Evolutionary conservation across 2,113 vertebrate genomes (phyloP), one percentile per base, ranked within the genome.

Genomic region (Heterotilapia buettikoferi): DNA sequence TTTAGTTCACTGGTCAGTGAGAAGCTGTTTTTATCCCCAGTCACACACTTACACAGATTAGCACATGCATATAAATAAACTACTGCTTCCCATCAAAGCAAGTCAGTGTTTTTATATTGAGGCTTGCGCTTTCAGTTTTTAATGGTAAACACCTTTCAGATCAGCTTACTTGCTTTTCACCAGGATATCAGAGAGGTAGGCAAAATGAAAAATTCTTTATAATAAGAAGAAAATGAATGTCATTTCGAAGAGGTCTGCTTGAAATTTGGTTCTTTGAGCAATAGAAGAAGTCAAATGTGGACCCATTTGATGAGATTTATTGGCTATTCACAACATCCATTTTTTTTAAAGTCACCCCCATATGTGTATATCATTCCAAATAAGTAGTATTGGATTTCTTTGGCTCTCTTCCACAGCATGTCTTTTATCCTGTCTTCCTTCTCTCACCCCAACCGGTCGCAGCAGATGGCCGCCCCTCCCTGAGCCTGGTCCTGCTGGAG

Each of bases 381-480:
- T 50, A 76, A 18, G 21, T 73, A 43, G 26, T 8, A 76, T 9
- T 1, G 16, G 71, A 36, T 38, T 66, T 66, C 33, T 5, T 66
- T 66, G 61, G 33, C 18, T 66, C 6, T 2, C 33, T 66, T 66
- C 6, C 10, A 8, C 33, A 66, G 4, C 31, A 11, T 38, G 19
- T 38, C 0, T 68, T 63, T 63, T 63, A 36, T 38, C 33, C 19
- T 8, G 6, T 66, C 61, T 66, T 66, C 19, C 6, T 21, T 21
- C 61, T 21, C 0, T 66, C 61, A 66, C 61, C 33, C 33, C 19
- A 21, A 38, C 19, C 0, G 6, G 33, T 21, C 3, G 2, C 59
- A 63, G 0, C 29, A 66, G 0, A 66, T 38, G 61, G 11, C 10
- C 1, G 0, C 61, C 61, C 18, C 18, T 13, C 4, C 0, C 4